These are phyloP conservation scores for Chironomus striatipennis DNA, from an alignment of 1,140 invertebrate genomes.

Conservation along the genomic window DNA sequence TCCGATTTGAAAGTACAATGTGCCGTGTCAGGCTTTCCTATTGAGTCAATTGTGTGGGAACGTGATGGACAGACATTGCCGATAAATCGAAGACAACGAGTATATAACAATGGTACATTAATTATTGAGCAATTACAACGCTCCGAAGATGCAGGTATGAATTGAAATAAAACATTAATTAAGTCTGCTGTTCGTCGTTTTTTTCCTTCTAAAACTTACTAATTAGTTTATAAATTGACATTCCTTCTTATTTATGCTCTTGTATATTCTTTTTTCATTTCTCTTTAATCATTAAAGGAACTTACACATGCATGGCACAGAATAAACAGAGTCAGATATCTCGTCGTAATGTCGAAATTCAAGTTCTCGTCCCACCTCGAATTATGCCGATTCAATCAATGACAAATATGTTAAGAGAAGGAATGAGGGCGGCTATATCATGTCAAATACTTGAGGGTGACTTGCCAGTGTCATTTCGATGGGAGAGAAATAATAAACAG, in stretches of 20 bases:
- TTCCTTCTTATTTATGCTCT: neutral
- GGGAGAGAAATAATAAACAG: constrained; percentile 70
- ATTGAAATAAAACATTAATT: no score
- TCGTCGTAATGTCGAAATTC: constrained; percentile 71
- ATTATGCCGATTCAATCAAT: constrained; percentile 78
- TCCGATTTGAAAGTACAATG: constrained; percentile 79
- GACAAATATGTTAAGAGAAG: constrained; percentile 71
- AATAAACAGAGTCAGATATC: constrained; percentile 74
- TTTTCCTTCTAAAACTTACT: neutral
- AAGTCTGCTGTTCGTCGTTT: no score
- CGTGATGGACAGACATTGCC: constrained; percentile 76
- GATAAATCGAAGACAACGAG: constrained; percentile 75
- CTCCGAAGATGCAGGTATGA: constrained; percentile 57
- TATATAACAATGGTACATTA: constrained; percentile 78
- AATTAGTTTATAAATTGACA: neutral
- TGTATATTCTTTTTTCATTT: no score
- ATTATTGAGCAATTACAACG: constrained; percentile 73
- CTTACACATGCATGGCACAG: constrained; percentile 81
- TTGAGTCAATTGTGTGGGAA: constrained; percentile 80
- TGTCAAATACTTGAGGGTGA: constrained; percentile 93
- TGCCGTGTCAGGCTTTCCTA: constrained; percentile 87
- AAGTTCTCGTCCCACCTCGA: constrained; percentile 77
- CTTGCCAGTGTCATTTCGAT: constrained; percentile 78
- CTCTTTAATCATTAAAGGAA: constrained; percentile 44
- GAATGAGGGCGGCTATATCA: constrained; percentile 83